phyloP scores from a whole-genome alignment of 2,888 invertebrate species.

The Brachycybe producta region DNA sequence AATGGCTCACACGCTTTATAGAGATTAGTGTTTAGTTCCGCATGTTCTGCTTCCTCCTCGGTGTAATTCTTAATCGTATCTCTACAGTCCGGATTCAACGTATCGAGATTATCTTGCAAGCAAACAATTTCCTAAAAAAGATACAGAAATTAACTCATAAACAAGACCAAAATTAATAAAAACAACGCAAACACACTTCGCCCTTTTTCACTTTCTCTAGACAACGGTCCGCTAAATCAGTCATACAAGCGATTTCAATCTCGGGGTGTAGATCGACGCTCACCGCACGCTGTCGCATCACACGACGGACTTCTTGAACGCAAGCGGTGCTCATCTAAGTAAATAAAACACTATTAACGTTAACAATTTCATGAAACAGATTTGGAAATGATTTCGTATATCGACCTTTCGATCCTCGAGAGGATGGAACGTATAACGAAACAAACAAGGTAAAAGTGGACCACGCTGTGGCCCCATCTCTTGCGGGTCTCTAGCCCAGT shows the following conservation, averaged over 20 bases:
- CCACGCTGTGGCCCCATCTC: constrained; percentile 63
- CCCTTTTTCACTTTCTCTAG: constrained; percentile 72
- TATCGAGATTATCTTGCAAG: constrained; percentile 52
- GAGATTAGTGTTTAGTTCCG: constrained; percentile 78
- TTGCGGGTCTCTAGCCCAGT: constrained; percentile 56
- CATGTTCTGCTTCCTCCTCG: constrained; percentile 73
- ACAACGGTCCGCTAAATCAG: constrained; percentile 70
- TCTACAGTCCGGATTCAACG: constrained; percentile 45
- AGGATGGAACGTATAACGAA: constrained; percentile 43
- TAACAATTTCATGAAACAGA: neutral
- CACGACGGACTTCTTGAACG: constrained; percentile 61
- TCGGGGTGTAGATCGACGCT: constrained; percentile 88
- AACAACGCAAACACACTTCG: constrained; percentile 37
- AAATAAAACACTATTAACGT: neutral
- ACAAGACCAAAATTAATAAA: neutral
- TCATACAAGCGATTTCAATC: constrained; percentile 78
- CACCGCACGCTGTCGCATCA: constrained; percentile 83
- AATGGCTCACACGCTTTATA: constrained; percentile 65
- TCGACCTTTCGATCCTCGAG: constrained; percentile 24
- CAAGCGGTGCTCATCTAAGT: constrained; percentile 40
- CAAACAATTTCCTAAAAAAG: constrained; percentile 63
- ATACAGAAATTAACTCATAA: constrained; percentile 7
- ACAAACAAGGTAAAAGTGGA: constrained; percentile 78
- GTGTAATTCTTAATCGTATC: constrained; percentile 69
- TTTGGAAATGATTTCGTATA: neutral